phyloP scores from a whole-genome alignment of 2,888 invertebrate species.

The Trissolcus brochymenae region DNA sequence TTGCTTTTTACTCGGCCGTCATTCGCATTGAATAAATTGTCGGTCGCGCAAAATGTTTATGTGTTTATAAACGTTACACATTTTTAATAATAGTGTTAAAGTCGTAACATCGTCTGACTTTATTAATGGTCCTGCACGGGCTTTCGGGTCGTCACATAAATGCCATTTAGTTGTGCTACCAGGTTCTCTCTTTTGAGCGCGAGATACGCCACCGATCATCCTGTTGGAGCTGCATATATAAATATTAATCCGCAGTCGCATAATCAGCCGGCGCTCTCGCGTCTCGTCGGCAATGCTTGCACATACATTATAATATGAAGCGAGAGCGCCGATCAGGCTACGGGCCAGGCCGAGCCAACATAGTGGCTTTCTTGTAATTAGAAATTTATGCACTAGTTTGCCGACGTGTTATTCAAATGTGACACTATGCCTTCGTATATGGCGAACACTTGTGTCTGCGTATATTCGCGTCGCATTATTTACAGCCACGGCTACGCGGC shows the following conservation, averaged over 20 bases:
- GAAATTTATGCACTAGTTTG: conserved; percentile 75
- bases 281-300: conserved; percentile 41
- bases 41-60: conserved; percentile 25
- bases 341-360: conserved; percentile 54
- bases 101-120: conserved; percentile 37
- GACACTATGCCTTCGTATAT: conserved; percentile 66
- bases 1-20: conserved; percentile 3
- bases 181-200: conserved; percentile 49
- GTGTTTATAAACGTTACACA: conserved; percentile 40
- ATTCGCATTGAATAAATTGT: conserved; percentile 34
- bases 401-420: conserved; percentile 75
- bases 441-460: conserved; percentile 53
- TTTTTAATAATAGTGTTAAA: conserved; percentile 47
- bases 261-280: conserved; percentile 53
- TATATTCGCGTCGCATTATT: conserved; percentile 63
- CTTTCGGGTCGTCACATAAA: conserved; percentile 49
- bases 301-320: conserved; percentile 47
- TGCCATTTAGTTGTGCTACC: conserved; percentile 52
- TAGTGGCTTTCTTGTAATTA: conserved; percentile 73
- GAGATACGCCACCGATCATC: conserved; percentile 55
- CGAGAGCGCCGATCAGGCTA: conserved; percentile 34
- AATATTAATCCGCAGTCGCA: conserved; percentile 55
- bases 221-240: conserved; percentile 55
- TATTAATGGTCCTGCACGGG: conserved; percentile 37
- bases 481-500: conserved; percentile 60